A percentile compares a stretch with the other conserved stretches of the same genome.
phyloP scores from a whole-genome alignment of 1,140 invertebrate genomes.

The Sycophaga agraensis region DNA sequence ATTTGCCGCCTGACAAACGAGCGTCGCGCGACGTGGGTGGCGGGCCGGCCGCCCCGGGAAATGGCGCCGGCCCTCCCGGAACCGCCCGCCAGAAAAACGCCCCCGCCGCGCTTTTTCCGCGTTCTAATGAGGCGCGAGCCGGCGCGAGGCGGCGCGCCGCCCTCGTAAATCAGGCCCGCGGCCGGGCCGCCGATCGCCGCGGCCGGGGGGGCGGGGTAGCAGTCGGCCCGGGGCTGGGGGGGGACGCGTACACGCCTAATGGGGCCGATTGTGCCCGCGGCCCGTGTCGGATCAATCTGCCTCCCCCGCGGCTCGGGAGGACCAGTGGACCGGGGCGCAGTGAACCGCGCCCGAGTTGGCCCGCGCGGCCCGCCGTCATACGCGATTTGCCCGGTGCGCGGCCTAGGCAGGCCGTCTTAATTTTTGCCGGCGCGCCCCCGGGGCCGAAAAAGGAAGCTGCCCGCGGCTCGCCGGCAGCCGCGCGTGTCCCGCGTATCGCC shows the following conservation, averaged over 20 bases:
- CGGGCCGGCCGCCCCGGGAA: conserved; percentile 46
- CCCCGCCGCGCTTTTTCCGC: too few species aligned
- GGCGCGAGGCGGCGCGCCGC: too few species aligned
- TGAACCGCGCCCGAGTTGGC: neutral
- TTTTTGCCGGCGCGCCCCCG: too few species aligned
- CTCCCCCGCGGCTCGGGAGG: conserved; percentile 37
- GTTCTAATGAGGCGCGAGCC: too few species aligned
- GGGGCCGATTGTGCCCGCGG: conserved; percentile 56
- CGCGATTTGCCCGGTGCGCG: too few species aligned
- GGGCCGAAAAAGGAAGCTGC: conserved; percentile 16
- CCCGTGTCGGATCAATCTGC: conserved; percentile 59
- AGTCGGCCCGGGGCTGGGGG: conserved; percentile 36
- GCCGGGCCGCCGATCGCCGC: too few species aligned
- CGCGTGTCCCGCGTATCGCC: conserved; percentile 32
- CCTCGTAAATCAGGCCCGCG: neutral
- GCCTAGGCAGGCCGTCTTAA: too few species aligned
- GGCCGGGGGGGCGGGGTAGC: too few species aligned
- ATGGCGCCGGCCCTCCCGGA: conserved; percentile 50
- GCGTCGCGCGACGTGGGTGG: conserved; percentile 57
- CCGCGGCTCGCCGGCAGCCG: conserved; percentile 37
- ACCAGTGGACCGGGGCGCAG: neutral
- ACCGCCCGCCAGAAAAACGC: too few species aligned
- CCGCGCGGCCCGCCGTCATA: too few species aligned
- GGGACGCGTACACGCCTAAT: conserved; percentile 58
- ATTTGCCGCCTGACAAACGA: conserved; percentile 60